These are phyloP conservation scores for Lasioglossum villosulum DNA, from an alignment of 2,888 invertebrate genomes.

Conservation along the genomic window DNA sequence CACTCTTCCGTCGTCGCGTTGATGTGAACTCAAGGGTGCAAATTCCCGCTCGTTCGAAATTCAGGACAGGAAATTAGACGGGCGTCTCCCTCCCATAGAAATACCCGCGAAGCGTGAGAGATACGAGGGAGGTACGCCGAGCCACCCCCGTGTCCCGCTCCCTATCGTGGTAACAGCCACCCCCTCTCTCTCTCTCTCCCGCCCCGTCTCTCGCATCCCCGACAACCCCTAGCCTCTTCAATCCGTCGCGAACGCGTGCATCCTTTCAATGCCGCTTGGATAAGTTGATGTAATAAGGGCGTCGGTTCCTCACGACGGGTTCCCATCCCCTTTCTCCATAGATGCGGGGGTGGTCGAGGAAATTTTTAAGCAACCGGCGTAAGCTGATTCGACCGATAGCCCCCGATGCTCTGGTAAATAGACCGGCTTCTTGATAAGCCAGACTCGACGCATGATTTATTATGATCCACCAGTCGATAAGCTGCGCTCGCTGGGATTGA, in stretches of 20 bases:
- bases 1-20: slow-evolving; percentile 68
- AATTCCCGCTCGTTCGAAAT: slow-evolving; percentile 83
- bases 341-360: background rate
- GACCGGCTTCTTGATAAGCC: slow-evolving; percentile 25
- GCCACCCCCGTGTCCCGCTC: slow-evolving; percentile 29
- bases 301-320: slow-evolving; percentile 37
- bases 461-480: slow-evolving; percentile 15
- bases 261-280: slow-evolving; percentile 60
- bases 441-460: slow-evolving; percentile 28
- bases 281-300: slow-evolving; percentile 66
- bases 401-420: slow-evolving; percentile 33
- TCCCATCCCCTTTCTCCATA: background rate
- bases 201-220: background rate
- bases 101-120: slow-evolving; percentile 83
- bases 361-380: slow-evolving; percentile 28
- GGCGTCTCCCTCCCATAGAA: slow-evolving; percentile 81
- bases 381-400: slow-evolving; percentile 42
- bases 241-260: slow-evolving; percentile 60
- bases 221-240: slow-evolving; percentile 24
- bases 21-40: slow-evolving; percentile 82
- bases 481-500: background rate
- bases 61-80: slow-evolving; percentile 84
- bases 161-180: slow-evolving; percentile 62
- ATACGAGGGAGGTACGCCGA: slow-evolving; percentile 74
- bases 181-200: slow-evolving; percentile 33